phyloP scores from a whole-genome alignment of 2,113 vertebrate species.

The Thunnus thynnus region DNA sequence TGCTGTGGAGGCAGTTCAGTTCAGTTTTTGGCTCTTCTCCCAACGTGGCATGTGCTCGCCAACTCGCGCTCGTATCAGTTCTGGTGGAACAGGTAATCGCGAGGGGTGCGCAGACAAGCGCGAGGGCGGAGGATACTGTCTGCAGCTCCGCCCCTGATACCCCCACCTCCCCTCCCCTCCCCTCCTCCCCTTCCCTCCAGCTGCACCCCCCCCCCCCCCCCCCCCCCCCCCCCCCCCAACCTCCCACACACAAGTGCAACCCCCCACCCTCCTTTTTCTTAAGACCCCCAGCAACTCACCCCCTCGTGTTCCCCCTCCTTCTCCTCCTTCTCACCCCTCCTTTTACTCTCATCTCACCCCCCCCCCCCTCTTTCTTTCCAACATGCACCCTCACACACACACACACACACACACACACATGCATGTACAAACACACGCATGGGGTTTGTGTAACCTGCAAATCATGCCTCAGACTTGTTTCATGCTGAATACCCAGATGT shows the following conservation, averaged over 20 bases:
- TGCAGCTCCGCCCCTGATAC: constrained; percentile 63
- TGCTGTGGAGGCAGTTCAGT: constrained; percentile 29
- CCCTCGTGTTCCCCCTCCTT: background rate
- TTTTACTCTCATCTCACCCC: constrained; percentile 35
- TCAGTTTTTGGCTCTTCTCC: constrained; percentile 41
- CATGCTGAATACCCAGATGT: constrained; percentile 14
- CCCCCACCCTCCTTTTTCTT: constrained; percentile 11
- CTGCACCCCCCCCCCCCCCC: background rate
- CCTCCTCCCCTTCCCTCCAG: constrained; percentile 1
- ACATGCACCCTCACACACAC: constrained; percentile 9
- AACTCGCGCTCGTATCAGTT: constrained; percentile 60
- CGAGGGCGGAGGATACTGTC: constrained; percentile 52
- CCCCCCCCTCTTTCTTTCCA: background rate
- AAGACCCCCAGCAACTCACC: constrained; percentile 2
- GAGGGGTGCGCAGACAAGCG: constrained; percentile 49
- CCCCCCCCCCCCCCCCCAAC: background rate
- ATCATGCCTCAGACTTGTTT: constrained; percentile 26
- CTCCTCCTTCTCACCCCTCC: background rate
- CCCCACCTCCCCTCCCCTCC: too few species aligned
- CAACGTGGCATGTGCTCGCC: constrained; percentile 68
- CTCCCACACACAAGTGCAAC: constrained; percentile 13
- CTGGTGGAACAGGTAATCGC: constrained; percentile 77
- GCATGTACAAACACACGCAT: background rate
- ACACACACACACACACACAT: background rate
- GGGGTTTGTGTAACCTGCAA: too few species aligned